A percentile compares a stretch with the other conserved stretches of the same genome.
Evolutionary conservation across 2,113 vertebrate genomes (phyloP).

Genomic region (Bombycilla garrulus): DNA sequence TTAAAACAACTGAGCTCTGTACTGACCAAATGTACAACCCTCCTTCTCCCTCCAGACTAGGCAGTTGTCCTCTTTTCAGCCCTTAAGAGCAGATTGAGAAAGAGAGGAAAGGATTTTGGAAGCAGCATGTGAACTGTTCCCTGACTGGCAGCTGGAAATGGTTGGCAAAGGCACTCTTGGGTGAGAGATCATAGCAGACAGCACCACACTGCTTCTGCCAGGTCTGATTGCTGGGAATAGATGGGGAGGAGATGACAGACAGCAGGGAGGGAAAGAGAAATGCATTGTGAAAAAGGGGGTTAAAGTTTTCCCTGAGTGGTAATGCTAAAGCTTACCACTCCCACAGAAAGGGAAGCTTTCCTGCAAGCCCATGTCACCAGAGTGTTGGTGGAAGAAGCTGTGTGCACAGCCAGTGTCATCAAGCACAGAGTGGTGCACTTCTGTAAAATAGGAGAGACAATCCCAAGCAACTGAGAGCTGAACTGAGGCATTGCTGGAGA

Average conservation of each 20-base stretch:
- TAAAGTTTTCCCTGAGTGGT: background rate
- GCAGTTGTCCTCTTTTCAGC: background rate
- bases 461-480: background rate
- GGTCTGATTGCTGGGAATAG: background rate
- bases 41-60: background rate
- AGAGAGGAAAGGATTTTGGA: background rate
- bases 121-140: background rate
- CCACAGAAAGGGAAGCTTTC: background rate
- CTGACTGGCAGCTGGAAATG: background rate
- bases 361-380: background rate
- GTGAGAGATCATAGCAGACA: background rate
- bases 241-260: background rate
- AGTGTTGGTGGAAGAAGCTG: background rate
- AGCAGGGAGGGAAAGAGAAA: background rate
- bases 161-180: background rate
- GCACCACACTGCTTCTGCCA: background rate
- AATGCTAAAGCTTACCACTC: background rate
- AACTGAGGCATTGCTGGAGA: background rate
- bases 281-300: background rate
- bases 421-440: background rate
- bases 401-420: fast-evolving
- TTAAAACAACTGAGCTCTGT: background rate
- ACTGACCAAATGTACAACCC: background rate
- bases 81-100: background rate
- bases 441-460: background rate